Conservation (phyloP, 2,113 vertebrate genomes). For the human (Homo sapiens) region DNA sequence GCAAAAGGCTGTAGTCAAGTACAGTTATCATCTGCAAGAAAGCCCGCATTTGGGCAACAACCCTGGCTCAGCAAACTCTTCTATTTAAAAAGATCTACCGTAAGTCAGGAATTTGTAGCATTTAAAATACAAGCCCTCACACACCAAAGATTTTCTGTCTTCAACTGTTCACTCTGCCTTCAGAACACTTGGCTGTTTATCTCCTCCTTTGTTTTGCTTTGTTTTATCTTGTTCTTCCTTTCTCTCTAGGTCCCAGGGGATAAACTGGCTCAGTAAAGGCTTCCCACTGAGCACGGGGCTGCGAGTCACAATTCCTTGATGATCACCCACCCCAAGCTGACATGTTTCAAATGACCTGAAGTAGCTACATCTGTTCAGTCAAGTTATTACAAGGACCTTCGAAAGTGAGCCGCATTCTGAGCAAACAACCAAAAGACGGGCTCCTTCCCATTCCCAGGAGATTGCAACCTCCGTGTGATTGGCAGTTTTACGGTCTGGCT, state of each 20-base stretch:
- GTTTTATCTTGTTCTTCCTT: background rate
- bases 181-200: background rate
- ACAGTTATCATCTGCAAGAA: background rate
- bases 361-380: background rate
- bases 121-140: background rate
- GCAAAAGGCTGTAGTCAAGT: background rate
- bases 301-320: background rate
- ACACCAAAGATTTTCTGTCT: background rate
- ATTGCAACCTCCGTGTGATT: background rate
- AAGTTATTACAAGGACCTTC: background rate
- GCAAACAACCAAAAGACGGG: background rate
- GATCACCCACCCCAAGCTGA: background rate
- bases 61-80: background rate
- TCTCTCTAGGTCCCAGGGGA: background rate
- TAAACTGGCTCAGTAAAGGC: background rate
- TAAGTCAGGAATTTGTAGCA: background rate
- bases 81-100: background rate
- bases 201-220: background rate
- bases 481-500: background rate
- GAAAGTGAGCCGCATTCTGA: background rate
- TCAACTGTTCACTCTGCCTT: background rate
- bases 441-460: rapidly evolving
- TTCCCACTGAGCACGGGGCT: background rate
- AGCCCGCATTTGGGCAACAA: background rate
- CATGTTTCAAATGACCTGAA: background rate